A percentile compares a stretch with the other conserved stretches of the same genome.
Conservation (phyloP, 2,888 invertebrate species). For the Harpalus rubripes region DNA sequence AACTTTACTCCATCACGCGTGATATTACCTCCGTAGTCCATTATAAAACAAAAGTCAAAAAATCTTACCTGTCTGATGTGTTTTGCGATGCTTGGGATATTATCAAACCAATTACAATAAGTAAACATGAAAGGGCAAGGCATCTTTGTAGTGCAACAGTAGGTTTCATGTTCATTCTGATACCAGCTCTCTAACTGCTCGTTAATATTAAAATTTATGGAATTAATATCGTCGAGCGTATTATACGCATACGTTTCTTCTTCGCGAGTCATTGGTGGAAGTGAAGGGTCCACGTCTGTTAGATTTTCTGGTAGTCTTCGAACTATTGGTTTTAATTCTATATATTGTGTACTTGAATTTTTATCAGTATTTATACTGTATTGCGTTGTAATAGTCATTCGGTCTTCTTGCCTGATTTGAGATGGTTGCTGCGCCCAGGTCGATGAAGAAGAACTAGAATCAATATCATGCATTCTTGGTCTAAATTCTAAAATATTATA, state of each 20-base stretch:
- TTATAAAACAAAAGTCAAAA: neutral
- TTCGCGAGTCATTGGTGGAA: slow-evolving; percentile 23
- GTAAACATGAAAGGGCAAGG: slow-evolving; percentile 51
- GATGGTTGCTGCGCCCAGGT: neutral
- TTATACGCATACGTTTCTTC: slow-evolving; percentile 39
- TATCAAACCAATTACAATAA: slow-evolving; percentile 54
- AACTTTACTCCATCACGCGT: no score
- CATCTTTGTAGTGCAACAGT: slow-evolving; percentile 35
- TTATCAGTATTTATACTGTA: slow-evolving; percentile 32
- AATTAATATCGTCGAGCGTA: slow-evolving; percentile 37
- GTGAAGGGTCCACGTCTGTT: slow-evolving; percentile 36
- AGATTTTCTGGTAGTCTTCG: neutral
- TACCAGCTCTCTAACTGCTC: slow-evolving; percentile 15
- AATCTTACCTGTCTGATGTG: slow-evolving; percentile 42
- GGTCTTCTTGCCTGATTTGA: neutral
- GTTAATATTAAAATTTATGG: slow-evolving; percentile 16
- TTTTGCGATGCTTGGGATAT: slow-evolving; percentile 10
- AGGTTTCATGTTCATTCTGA: slow-evolving; percentile 24
- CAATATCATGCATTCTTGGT: neutral
- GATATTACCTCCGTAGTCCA: no score
- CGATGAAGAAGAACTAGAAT: neutral
- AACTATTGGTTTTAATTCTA: slow-evolving; percentile 43
- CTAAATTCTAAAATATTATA: no score
- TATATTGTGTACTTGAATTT: neutral
- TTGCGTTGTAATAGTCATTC: neutral